Evolutionary conservation across 2,113 vertebrate genomes (phyloP).

Genomic region (Ia io): DNA sequence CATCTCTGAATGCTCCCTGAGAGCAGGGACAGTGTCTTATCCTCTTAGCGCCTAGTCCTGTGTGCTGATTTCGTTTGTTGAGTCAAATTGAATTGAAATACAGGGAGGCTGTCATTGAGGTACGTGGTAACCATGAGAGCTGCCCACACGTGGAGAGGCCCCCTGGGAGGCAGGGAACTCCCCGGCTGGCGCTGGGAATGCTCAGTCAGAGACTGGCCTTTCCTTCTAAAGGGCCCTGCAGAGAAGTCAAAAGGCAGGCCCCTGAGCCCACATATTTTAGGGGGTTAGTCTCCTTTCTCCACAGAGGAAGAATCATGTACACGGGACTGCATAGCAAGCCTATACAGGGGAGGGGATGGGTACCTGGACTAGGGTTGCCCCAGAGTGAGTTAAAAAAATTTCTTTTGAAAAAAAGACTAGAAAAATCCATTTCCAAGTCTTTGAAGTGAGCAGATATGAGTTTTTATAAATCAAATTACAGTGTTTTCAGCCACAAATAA

Average conservation of each 20-base stretch:
- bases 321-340: not conserved
- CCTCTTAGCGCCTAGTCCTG: not conserved
- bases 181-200: not conserved
- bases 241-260: not conserved
- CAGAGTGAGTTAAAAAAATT: not conserved
- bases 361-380: not conserved
- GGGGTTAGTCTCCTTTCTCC: not conserved
- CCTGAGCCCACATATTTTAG: not conserved
- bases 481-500: slow-evolving; percentile 32
- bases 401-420: not conserved
- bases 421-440: slow-evolving; percentile 11
- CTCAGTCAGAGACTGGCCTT: not conserved
- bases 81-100: not conserved
- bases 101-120: not conserved
- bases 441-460: not conserved
- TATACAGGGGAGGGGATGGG: not conserved
- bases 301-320: not conserved
- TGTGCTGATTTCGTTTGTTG: not conserved
- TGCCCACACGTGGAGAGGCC: not conserved
- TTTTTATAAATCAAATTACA: slow-evolving; percentile 51
- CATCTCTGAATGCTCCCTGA: not conserved
- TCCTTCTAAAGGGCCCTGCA: not conserved
- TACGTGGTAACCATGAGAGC: not conserved
- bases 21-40: not conserved
- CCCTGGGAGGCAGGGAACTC: not conserved